These are phyloP conservation scores for Catocala fraxini DNA, from an alignment of 2,888 invertebrate species.

Conservation along the genomic window DNA sequence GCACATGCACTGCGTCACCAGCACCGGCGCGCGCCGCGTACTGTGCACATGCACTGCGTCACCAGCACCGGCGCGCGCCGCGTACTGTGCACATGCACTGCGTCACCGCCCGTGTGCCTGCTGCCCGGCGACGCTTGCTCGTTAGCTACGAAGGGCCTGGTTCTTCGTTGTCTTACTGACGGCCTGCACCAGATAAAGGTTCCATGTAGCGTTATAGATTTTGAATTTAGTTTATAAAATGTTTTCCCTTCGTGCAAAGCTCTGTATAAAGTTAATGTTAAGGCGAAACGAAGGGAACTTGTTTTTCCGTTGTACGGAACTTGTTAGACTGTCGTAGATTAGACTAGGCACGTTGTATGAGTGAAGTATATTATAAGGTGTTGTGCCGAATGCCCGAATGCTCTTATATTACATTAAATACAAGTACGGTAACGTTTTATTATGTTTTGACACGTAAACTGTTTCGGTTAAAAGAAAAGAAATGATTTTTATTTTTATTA, in stretches of 20 bases:
- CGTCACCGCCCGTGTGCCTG: too few relatives aligned
- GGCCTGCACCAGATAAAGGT: slow-evolving; percentile 79
- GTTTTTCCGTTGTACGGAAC: slow-evolving; percentile 87
- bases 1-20: too few relatives aligned
- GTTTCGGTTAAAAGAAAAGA: background rate
- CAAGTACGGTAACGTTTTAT: background rate
- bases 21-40: too few relatives aligned
- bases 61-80: too few relatives aligned
- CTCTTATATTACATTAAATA: background rate
- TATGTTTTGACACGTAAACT: too few relatives aligned
- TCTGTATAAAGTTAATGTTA: slow-evolving; percentile 78
- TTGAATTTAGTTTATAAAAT: slow-evolving; percentile 69
- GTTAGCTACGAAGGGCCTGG: slow-evolving; percentile 33
- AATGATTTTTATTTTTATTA: slow-evolving; percentile 1
- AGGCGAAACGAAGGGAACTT: slow-evolving; percentile 74
- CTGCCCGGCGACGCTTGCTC: too few relatives aligned
- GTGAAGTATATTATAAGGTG: slow-evolving; percentile 69
- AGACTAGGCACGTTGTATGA: slow-evolving; percentile 81
- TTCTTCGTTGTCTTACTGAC: slow-evolving; percentile 48
- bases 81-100: too few relatives aligned
- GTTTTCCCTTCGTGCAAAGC: slow-evolving; percentile 74
- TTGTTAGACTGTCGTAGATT: slow-evolving; percentile 85
- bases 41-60: too few relatives aligned
- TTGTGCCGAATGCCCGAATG: slow-evolving; percentile 67
- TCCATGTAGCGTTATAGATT: slow-evolving; percentile 77